Base-by-base conservation (phyloP, 53 echinoderm and acorn worm genomes). In the Echinarachnius parma region DNA sequence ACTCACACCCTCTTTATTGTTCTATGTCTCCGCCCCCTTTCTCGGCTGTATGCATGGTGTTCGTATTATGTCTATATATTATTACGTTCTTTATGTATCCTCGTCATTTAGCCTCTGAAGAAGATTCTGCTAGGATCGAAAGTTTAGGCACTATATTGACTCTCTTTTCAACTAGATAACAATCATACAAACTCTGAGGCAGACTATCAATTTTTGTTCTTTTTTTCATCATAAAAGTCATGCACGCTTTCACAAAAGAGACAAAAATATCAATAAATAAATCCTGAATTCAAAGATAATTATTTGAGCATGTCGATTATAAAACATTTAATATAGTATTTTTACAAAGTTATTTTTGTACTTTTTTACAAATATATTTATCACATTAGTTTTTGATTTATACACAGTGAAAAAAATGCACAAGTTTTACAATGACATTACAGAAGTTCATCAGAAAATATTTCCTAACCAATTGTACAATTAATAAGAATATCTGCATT, bases 321-420 rank as follows among this genome's bases (percentile, higher is more conserved):
- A 72, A 72, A 72, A 72, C 74, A 72, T 72, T 72, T 72, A 72
- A 56, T 72, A 72, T 72, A 72, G 55, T 54, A n/a, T n/a, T n/a
- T 72, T 56, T 72, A 72, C 74, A 72, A 72, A 72, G 74, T 72
- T n/a, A 72, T 56, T 72, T 50, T 72, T 55, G 55, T 72, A 72
- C 57, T 69, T 72, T 57, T 72, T 36, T 72, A 72, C 74, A 72
- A 72, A 72, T 72, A 72, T 72, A 72, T 72, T 72, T 56, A 72
- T 72, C 55, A 39, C 56, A n/a, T 25, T 46, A 65, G 65, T 65
- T n/a, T n/a, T n/a, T 65, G 46, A 22, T 65, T 65, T 65, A 65
- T 62, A 62, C 39, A 62, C 47, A 65, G 9, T 9, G 46, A 45
- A 44, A 65, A 65, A 65, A 44, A 46, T 46, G 29, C 19, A 24